phyloP scores from a whole-genome alignment of 37 sponge, comb jelly and placozoan species.

The Theonella swinhoei region DNA sequence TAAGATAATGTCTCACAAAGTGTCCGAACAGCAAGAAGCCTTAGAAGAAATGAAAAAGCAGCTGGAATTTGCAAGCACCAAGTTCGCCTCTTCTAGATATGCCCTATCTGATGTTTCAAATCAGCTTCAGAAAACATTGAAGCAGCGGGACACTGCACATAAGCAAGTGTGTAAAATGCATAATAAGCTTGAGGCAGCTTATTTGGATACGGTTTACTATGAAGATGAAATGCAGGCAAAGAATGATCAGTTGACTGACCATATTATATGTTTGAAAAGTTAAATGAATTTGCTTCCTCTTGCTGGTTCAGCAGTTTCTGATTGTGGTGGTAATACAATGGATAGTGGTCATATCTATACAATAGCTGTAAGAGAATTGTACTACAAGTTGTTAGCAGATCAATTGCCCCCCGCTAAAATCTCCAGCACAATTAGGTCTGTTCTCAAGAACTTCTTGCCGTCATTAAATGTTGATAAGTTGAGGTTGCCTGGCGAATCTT shows the following conservation, averaged over 20 bases:
- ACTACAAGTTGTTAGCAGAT: slow-evolving; percentile 14
- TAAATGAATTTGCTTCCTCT: slow-evolving; percentile 1
- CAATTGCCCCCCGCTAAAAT: slow-evolving; percentile 17
- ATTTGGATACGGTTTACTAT: too few species aligned
- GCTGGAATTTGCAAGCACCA: slow-evolving; percentile 6
- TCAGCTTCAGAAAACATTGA: slow-evolving; percentile 16
- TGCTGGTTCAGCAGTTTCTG: slow-evolving; percentile 23
- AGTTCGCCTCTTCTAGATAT: slow-evolving; percentile 19
- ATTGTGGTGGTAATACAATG: too few species aligned
- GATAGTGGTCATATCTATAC: not conserved
- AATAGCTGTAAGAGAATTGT: slow-evolving; percentile 2
- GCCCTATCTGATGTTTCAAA: slow-evolving; percentile 18
- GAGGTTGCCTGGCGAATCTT: slow-evolving; percentile 10
- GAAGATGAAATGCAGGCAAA: slow-evolving; percentile 16
- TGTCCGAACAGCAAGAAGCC: slow-evolving; percentile 1
- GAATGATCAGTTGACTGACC: slow-evolving; percentile 19
- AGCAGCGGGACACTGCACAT: slow-evolving; percentile 26
- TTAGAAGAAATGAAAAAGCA: slow-evolving; percentile 11
- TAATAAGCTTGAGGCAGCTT: too few species aligned
- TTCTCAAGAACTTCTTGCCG: slow-evolving; percentile 15
- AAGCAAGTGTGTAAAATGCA: slow-evolving; percentile 8
- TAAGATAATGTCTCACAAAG: not conserved
- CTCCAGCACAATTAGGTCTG: slow-evolving; percentile 7
- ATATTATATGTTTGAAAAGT: not conserved
- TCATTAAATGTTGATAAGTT: slow-evolving; percentile 4